Base-by-base conservation (phyloP, 2,113 vertebrate genomes). In the Sphyrna mokarran region DNA sequence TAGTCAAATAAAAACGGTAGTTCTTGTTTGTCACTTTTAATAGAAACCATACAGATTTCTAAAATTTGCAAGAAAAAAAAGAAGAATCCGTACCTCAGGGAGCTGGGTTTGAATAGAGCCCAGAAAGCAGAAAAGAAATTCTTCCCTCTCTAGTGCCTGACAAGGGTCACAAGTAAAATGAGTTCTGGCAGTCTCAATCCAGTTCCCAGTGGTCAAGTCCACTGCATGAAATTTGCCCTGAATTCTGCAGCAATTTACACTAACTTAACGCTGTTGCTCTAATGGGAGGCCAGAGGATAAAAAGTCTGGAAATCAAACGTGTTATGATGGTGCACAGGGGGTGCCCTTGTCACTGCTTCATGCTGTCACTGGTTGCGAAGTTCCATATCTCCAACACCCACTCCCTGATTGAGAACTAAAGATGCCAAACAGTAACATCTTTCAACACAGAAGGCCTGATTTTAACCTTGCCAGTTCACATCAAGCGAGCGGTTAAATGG, bases 151-250 rank as follows among this genome's bases (percentile, higher is more conserved):
- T 95, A 48, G 94, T 95, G 94, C 68, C 94, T 95, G 94, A 69
- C 94, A 95, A 72, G 94, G 94, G 69, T 95, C 94, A 95, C 68
- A 54, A 95, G 69, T 72, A 76, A 95, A 95, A 95, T 95, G 68
- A 95, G 68, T 95, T 95, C 94, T 95, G 94, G 94, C 94, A 95
- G 94, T 95, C 94, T 95, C 94, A 11, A 72, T 95, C 94, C 94
- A 95, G 68, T 95, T 95, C 94, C 94, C 94, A 72, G 69, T 48
- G 43, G 94, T 26, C 94, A 72, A 76, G 94, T 54, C 94, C 69
- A 72, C 94, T 95, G 94, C 94, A 95, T 95, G 72, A 95, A 70
- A 95, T 95, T 95, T 95, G 94, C 94, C 94, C 94, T 95, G 94
- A 95, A 95, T 95, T 95, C 94, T 95, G 61, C 69, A 95, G 94